Percentiles rank a stretch among this genome's conserved stretches.
Conservation (phyloP, 2,113 vertebrate genomes). For the Forbesichthys agassizii region DNA sequence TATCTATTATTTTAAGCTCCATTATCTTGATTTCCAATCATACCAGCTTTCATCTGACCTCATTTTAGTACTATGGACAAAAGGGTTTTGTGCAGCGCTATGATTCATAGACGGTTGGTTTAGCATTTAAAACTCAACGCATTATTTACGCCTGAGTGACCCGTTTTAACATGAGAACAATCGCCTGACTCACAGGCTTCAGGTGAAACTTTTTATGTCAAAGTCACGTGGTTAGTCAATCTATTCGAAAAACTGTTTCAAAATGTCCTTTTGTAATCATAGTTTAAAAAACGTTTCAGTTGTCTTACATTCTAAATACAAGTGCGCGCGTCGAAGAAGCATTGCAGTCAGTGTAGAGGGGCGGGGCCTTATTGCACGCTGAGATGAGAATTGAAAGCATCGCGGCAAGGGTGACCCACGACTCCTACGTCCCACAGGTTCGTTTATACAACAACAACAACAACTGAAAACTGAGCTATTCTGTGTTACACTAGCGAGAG, state of each 20-base stretch:
- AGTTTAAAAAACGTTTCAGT: too few relatives aligned
- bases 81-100: slow-evolving; percentile 41
- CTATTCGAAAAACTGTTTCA: background rate
- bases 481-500: background rate
- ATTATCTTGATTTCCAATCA: slow-evolving; percentile 49
- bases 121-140: slow-evolving; percentile 40
- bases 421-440: slow-evolving; percentile 8
- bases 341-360: background rate
- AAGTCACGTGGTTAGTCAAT: background rate
- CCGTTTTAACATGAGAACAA: slow-evolving; percentile 42
- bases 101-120: slow-evolving; percentile 61
- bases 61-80: slow-evolving; percentile 64
- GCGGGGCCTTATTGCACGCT: background rate
- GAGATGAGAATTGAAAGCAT: background rate
- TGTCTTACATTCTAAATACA: too few relatives aligned
- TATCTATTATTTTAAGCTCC: slow-evolving; percentile 13
- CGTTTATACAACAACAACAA: background rate
- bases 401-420: background rate
- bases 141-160: slow-evolving; percentile 55
- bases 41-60: slow-evolving; percentile 25
- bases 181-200: slow-evolving; percentile 45
- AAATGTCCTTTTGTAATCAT: background rate
- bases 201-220: background rate
- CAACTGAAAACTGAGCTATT: background rate
- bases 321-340: background rate